phyloP scores from a whole-genome alignment of 2,797 vertebrate genomes.

The Muraenolepis orangiensis region DNA sequence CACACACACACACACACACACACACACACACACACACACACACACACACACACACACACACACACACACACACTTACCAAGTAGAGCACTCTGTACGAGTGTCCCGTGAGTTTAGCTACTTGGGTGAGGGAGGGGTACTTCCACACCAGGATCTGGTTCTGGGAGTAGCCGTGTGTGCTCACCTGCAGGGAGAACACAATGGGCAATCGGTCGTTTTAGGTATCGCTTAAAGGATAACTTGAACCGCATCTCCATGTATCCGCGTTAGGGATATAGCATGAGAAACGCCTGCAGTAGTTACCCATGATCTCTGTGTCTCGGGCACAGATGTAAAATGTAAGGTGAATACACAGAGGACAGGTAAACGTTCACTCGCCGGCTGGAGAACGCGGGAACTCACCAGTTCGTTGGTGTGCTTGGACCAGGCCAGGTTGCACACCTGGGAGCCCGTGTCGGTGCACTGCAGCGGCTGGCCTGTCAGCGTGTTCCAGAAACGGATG shows the following conservation, averaged over 20 bases:
- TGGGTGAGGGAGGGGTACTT: constrained; percentile 97
- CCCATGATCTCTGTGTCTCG: no score
- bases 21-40: constrained; percentile 2
- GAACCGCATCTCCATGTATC: no score
- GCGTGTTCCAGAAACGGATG: constrained; percentile 98
- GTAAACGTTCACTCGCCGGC: no score
- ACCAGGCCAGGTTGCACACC: constrained; percentile 99
- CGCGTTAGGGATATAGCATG: no score
- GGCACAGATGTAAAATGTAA: no score
- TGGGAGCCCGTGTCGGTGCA: constrained; percentile 97
- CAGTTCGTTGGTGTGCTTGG: constrained; percentile 96
- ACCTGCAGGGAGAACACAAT: constrained; percentile 74
- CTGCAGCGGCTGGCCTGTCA: constrained; percentile 93
- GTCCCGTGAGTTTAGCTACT: constrained; percentile 96
- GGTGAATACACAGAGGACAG: no score
- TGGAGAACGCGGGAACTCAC: no score
- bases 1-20: constrained; percentile 19
- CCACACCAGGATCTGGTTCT: constrained; percentile 99
- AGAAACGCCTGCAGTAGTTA: no score
- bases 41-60: neutral
- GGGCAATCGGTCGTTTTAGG: neutral
- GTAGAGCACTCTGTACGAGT: constrained; percentile 95
- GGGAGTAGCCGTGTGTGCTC: constrained; percentile 97
- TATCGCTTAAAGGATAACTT: no score
- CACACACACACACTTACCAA: constrained; percentile 78